Conservation (phyloP, 2,113 vertebrate species). For the Alligator mississippiensis region DNA sequence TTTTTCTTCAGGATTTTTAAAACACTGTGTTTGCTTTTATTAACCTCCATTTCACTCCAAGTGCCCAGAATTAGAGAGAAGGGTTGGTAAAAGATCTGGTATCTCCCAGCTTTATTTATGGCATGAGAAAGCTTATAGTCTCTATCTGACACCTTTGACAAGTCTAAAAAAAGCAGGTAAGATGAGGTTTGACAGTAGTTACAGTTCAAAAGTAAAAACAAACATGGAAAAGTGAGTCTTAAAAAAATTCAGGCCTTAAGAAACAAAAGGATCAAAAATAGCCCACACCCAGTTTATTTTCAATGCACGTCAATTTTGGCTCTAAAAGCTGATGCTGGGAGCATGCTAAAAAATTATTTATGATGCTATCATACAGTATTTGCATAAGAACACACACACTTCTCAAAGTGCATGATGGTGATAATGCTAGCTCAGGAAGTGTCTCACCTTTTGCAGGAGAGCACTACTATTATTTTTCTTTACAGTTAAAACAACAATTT, state of each 20-base stretch:
- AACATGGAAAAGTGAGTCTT: neutral
- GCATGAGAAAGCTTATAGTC: neutral
- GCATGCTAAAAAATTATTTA: neutral
- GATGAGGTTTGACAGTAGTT: neutral
- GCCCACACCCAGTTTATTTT: neutral
- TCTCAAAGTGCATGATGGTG: neutral
- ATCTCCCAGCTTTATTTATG: neutral
- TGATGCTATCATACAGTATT: neutral
- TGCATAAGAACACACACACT: neutral
- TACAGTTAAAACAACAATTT: neutral
- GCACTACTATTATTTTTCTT: neutral
- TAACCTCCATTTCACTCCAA: neutral
- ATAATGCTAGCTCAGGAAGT: neutral
- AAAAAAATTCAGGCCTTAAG: too few species aligned
- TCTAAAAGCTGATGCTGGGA: neutral
- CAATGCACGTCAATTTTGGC: neutral
- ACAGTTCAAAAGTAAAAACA: neutral
- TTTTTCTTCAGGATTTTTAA: neutral
- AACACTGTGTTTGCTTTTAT: neutral
- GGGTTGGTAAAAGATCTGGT: neutral
- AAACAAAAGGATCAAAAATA: neutral
- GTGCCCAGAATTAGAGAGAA: neutral
- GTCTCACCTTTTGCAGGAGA: neutral
- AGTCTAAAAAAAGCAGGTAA: neutral
- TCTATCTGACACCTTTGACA: neutral